These are phyloP conservation scores for Gymnocheta viridis DNA, from an alignment of 2,888 invertebrate species.

Conservation along the genomic window DNA sequence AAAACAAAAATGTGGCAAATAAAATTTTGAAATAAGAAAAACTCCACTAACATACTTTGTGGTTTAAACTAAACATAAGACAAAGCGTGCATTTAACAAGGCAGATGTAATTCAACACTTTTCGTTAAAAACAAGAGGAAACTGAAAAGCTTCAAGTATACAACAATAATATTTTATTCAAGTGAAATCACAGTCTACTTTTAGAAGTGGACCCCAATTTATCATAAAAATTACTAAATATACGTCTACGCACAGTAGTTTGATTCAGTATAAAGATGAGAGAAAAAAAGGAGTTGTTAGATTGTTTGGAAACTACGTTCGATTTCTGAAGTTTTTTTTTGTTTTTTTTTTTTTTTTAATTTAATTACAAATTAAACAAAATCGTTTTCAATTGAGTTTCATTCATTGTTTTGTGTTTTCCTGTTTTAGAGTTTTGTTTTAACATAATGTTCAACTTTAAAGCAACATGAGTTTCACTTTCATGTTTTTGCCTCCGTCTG, in stretches of 20 bases:
- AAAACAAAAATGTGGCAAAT: conserved; percentile 30
- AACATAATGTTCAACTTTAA: background rate
- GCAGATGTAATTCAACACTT: conserved; percentile 8
- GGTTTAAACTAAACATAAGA: conserved; percentile 1
- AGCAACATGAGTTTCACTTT: conserved; percentile 48
- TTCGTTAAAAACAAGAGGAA: background rate
- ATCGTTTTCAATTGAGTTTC: background rate
- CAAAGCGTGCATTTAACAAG: conserved; percentile 3
- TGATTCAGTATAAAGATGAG: no score
- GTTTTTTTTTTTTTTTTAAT: no score
- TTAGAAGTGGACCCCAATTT: no score
- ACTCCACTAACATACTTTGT: conserved; percentile 59
- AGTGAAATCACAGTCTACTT: no score
- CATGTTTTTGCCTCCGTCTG: background rate
- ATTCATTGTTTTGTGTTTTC: background rate
- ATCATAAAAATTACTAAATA: no score
- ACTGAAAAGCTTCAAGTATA: background rate
- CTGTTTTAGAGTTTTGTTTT: background rate
- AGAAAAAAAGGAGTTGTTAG: no score
- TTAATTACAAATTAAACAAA: background rate
- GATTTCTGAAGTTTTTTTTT: no score
- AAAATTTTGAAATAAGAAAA: conserved; percentile 21
- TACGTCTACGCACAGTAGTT: no score
- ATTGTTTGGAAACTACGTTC: no score
- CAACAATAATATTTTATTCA: no score